These are phyloP conservation scores for Drosophila algonquin DNA, from an alignment of 2,888 invertebrate species.

Conservation along the genomic window DNA sequence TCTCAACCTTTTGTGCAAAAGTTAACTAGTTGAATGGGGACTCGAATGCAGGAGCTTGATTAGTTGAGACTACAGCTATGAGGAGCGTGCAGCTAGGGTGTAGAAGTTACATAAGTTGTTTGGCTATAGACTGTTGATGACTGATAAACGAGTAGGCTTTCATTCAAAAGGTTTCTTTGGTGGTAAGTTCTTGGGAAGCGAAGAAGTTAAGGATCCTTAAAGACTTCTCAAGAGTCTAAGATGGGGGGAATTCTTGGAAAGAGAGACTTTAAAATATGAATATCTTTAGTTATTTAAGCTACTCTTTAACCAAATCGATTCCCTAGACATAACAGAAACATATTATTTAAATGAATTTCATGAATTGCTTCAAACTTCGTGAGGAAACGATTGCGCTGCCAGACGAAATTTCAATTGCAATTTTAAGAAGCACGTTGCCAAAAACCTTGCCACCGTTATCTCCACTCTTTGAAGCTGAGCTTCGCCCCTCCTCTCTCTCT, in stretches of 20 bases:
- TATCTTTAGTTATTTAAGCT: background rate
- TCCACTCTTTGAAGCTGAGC: constrained; percentile 19
- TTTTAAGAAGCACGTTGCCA: constrained; percentile 34
- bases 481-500: background rate
- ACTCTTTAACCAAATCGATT: background rate
- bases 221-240: background rate
- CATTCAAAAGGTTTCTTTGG: background rate
- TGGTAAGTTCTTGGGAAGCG: background rate
- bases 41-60: background rate
- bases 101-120: background rate
- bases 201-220: background rate
- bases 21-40: constrained; percentile 23
- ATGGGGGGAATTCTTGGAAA: background rate
- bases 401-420: constrained; percentile 37
- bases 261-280: too few species aligned
- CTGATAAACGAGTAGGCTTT: background rate
- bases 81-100: background rate
- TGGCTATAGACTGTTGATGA: constrained; percentile 11
- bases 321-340: background rate
- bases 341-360: background rate
- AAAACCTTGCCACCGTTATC: constrained; percentile 27
- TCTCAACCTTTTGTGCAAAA: constrained; percentile 1
- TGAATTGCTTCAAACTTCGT: background rate
- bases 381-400: constrained; percentile 3
- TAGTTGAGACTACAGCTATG: constrained; percentile 2